Evolutionary conservation across 2,888 invertebrate species (phyloP).

Genomic region (Drosophila formosana): DNA sequence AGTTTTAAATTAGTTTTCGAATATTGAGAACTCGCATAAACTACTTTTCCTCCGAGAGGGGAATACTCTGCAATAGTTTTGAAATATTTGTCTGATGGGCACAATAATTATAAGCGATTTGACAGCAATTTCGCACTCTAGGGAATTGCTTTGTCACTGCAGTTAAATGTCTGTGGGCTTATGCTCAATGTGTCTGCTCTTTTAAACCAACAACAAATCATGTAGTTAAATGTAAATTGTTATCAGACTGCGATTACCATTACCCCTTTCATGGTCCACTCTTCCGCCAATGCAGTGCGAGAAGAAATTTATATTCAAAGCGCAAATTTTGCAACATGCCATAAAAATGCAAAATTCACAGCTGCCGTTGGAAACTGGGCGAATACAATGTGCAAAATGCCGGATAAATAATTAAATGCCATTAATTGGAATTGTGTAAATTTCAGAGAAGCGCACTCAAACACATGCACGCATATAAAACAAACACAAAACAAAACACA

Average conservation of each 20-base stretch:
- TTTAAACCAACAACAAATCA: not conserved
- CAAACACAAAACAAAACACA: conserved; percentile 21
- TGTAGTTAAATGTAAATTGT: conserved; percentile 27
- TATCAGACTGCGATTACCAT: conserved; percentile 16
- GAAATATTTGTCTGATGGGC: too few relatives aligned
- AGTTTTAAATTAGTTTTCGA: too few relatives aligned
- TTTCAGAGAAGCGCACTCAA: conserved; percentile 50
- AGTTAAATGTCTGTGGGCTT: not conserved
- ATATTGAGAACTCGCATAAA: too few relatives aligned
- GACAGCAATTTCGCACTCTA: not conserved
- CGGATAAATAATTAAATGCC: conserved; percentile 79
- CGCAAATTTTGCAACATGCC: conserved; percentile 47
- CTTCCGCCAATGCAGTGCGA: not conserved
- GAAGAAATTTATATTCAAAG: conserved; percentile 54
- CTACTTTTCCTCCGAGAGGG: too few relatives aligned
- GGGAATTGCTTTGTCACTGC: not conserved
- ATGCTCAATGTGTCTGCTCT: not conserved
- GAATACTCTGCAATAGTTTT: too few relatives aligned
- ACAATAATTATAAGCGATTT: not conserved
- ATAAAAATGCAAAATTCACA: conserved; percentile 76
- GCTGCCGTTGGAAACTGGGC: conserved; percentile 47
- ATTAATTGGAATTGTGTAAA: conserved; percentile 79
- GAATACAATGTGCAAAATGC: conserved; percentile 69
- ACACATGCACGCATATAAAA: conserved; percentile 19
- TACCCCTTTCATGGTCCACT: not conserved